These are phyloP conservation scores for Cantharis lateralis DNA, from an alignment of 2,888 invertebrate species.

Conservation along the genomic window DNA sequence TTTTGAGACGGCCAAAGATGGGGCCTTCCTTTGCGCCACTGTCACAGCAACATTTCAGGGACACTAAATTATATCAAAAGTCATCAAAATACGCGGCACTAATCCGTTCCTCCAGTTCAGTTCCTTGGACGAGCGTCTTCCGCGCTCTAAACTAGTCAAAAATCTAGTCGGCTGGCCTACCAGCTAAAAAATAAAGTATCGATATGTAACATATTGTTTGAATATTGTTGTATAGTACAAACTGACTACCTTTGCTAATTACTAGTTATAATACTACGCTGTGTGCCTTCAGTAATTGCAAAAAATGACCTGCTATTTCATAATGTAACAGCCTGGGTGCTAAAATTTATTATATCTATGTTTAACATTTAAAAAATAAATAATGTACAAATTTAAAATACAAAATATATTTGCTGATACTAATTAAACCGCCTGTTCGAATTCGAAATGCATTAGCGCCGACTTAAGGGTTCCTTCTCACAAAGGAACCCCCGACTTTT, in stretches of 20 bases:
- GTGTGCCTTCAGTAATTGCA: slow-evolving; percentile 85
- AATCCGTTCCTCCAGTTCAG: slow-evolving; percentile 35
- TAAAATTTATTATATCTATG: slow-evolving; percentile 53
- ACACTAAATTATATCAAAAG: slow-evolving; percentile 35
- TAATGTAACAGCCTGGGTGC: slow-evolving; percentile 56
- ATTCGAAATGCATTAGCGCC: slow-evolving; percentile 43
- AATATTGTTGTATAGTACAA: slow-evolving; percentile 57
- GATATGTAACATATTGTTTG: slow-evolving; percentile 49
- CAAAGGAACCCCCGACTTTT: not conserved
- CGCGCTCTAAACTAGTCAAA: slow-evolving; percentile 39
- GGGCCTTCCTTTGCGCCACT: slow-evolving; percentile 46
- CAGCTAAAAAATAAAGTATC: slow-evolving; percentile 25
- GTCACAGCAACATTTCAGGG: slow-evolving; percentile 33
- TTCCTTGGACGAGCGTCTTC: slow-evolving; percentile 45
- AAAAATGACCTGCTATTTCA: slow-evolving; percentile 62
- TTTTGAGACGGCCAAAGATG: slow-evolving; percentile 42
- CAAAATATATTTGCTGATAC: slow-evolving; percentile 32
- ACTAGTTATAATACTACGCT: slow-evolving; percentile 63
- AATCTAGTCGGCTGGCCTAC: slow-evolving; percentile 29
- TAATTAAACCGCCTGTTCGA: slow-evolving; percentile 38
- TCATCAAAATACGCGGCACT: slow-evolving; percentile 28
- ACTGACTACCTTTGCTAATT: slow-evolving; percentile 58
- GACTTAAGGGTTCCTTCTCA: too few relatives aligned
- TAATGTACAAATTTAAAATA: slow-evolving; percentile 41
- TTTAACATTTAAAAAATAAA: slow-evolving; percentile 45